A percentile compares a stretch with the other conserved stretches of the same genome.
Conservation (phyloP, 2,888 invertebrate species). For the Ptychoptera albimana region DNA sequence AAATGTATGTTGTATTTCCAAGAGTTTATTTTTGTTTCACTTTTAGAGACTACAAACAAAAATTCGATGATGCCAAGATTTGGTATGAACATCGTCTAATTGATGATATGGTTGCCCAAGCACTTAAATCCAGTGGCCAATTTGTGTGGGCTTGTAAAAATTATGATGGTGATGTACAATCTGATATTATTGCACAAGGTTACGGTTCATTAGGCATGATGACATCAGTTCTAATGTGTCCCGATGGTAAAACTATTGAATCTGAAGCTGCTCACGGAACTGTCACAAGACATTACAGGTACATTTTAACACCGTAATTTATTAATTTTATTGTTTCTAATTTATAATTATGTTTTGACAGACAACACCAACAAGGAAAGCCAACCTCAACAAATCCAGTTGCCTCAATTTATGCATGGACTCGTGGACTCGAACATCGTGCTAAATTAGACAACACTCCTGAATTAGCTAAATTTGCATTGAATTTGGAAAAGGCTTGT, state of each 20-base stretch:
- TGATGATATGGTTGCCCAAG: slow-evolving; percentile 86
- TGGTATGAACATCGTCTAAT: slow-evolving; percentile 88
- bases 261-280: slow-evolving; percentile 88
- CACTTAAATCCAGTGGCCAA: slow-evolving; percentile 65
- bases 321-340: slow-evolving; percentile 22
- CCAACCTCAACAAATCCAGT: slow-evolving; percentile 82
- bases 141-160: slow-evolving; percentile 91
- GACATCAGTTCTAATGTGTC: slow-evolving; percentile 82
- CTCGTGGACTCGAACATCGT: slow-evolving; percentile 66
- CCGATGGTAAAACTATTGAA: slow-evolving; percentile 69
- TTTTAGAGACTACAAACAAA: slow-evolving; percentile 48
- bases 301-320: slow-evolving; percentile 6
- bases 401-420: slow-evolving; percentile 87
- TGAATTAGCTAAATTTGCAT: slow-evolving; percentile 54
- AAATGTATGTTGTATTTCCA: background rate
- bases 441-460: slow-evolving; percentile 65
- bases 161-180: slow-evolving; percentile 85
- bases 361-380: slow-evolving; percentile 73
- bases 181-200: slow-evolving; percentile 71
- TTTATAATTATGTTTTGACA: slow-evolving; percentile 22
- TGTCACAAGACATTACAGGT: slow-evolving; percentile 72
- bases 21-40: background rate
- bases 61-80: slow-evolving; percentile 60
- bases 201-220: slow-evolving; percentile 77
- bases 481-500: slow-evolving; percentile 63